Conservation (phyloP, 2,888 invertebrate species). For the Sipha maydis region DNA sequence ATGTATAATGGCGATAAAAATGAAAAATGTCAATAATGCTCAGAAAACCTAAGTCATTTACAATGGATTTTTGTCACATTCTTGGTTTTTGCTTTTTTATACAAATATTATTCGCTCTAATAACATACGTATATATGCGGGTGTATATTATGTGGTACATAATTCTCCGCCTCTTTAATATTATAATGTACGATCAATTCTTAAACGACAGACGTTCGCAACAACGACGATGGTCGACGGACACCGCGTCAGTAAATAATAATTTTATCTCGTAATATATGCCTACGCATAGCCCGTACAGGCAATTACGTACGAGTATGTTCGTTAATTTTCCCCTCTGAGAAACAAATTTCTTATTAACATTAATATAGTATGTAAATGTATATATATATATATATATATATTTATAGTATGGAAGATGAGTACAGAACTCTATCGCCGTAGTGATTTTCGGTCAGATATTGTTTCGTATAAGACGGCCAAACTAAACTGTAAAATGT, state of each 20-base stretch:
- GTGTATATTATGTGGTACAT: not conserved
- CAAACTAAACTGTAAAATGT: not conserved
- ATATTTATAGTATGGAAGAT: not conserved
- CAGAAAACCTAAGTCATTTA: not conserved
- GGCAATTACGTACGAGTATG: slow-evolving; percentile 74
- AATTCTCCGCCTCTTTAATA: not conserved
- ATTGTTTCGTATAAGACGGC: not conserved
- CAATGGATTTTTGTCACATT: not conserved
- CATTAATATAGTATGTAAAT: slow-evolving; percentile 65
- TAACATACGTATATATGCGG: too few relatives aligned
- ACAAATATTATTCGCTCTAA: not conserved
- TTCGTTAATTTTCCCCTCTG: slow-evolving; percentile 81
- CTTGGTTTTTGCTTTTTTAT: not conserved
- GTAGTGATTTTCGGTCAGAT: not conserved
- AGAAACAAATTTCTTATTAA: slow-evolving; percentile 80
- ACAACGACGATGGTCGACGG: not conserved
- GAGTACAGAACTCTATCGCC: not conserved
- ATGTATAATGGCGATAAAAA: not conserved
- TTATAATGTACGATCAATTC: not conserved
- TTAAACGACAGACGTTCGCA: slow-evolving; percentile 17
- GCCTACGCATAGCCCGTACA: not conserved
- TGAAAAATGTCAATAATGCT: slow-evolving; percentile 21
- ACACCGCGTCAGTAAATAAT: slow-evolving; percentile 7
- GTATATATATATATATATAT: not conserved
- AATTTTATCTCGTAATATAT: not conserved